phyloP scores from a whole-genome alignment of 1,140 invertebrate species.

The Pantala flavescens region DNA sequence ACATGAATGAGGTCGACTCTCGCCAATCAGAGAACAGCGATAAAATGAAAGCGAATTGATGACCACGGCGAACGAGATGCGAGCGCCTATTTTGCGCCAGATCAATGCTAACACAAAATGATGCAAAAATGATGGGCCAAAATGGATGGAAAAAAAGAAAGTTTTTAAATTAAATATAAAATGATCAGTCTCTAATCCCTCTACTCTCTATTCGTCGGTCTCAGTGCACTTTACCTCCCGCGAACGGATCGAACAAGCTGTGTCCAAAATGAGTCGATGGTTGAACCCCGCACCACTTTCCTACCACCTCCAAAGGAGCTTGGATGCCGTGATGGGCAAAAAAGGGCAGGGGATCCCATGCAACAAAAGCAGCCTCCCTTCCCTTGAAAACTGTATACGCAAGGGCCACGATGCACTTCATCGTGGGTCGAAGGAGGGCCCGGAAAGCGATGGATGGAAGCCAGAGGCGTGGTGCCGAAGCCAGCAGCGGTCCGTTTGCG shows the following conservation, averaged over 20 bases:
- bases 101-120: no score
- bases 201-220: background rate
- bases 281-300: slow-evolving; percentile 34
- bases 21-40: no score
- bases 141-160: no score
- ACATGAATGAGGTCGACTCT: no score
- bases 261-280: slow-evolving; percentile 30
- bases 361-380: slow-evolving; percentile 62
- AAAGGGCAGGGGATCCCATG: slow-evolving; percentile 72
- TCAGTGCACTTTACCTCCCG: slow-evolving; percentile 21
- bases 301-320: slow-evolving; percentile 44
- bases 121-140: no score
- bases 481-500: slow-evolving; percentile 39
- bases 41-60: no score
- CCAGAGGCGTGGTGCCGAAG: slow-evolving; percentile 37
- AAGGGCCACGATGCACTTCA: slow-evolving; percentile 43
- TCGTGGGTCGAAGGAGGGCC: slow-evolving; percentile 35
- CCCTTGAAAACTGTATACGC: slow-evolving; percentile 57
- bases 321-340: slow-evolving; percentile 72
- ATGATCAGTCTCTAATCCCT: background rate
- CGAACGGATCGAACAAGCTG: slow-evolving; percentile 32
- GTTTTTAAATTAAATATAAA: slow-evolving; percentile 10
- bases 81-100: no score
- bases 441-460: slow-evolving; percentile 41
- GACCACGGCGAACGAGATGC: no score